Conservation (phyloP, 2,797 vertebrate genomes). For the Momotus momota region DNA sequence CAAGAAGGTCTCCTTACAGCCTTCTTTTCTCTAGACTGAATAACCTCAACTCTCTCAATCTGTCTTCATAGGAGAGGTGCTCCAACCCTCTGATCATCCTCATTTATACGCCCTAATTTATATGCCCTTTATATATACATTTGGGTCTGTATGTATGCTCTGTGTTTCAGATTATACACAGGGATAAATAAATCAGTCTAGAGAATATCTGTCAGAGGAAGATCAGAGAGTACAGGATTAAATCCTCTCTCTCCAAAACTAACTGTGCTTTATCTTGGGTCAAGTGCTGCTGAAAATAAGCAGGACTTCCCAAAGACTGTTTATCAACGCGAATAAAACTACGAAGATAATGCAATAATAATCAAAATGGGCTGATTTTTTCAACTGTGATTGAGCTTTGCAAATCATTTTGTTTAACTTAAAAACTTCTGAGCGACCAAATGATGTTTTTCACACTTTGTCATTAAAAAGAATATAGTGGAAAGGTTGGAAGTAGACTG, state of each 20-base stretch:
- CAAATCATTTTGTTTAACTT: not conserved
- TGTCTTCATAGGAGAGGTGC: no score
- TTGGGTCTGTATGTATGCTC: not conserved
- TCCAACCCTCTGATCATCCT: no score
- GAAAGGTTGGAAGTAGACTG: not conserved
- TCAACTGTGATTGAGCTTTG: not conserved
- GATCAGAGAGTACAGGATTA: not conserved
- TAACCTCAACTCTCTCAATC: no score
- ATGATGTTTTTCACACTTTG: not conserved
- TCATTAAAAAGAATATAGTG: not conserved
- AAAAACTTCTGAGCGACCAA: not conserved
- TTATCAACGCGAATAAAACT: not conserved
- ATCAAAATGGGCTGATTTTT: not conserved
- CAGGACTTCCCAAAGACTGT: not conserved
- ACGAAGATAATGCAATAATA: not conserved
- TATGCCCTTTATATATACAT: not conserved
- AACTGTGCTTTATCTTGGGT: not conserved
- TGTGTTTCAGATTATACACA: not conserved
- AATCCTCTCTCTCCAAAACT: not conserved
- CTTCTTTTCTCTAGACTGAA: no score
- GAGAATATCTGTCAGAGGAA: not conserved
- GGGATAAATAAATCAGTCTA: not conserved
- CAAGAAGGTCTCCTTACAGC: no score
- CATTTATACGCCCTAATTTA: no score
- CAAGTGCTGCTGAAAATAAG: not conserved